Percentiles rank a stretch among this genome's conserved stretches.
Conservation (phyloP, 2,888 invertebrate genomes). For the Drosophila differens region DNA sequence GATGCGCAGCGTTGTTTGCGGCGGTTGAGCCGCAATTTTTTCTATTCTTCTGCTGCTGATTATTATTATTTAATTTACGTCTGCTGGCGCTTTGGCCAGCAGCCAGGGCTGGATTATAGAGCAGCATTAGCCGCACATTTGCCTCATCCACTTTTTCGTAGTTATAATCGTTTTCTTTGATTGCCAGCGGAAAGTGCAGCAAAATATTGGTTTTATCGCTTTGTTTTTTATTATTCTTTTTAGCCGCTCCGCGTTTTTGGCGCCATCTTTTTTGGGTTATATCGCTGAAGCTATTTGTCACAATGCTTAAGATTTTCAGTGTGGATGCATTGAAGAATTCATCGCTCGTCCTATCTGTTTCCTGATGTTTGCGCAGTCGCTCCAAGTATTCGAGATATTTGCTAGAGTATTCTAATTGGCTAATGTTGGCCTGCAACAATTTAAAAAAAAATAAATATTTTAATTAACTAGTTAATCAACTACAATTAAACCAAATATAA, state of each 20-base stretch:
- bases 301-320: constrained; percentile 74
- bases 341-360: not conserved
- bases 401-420: constrained; percentile 88
- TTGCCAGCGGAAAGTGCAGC: constrained; percentile 68
- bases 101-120: constrained; percentile 77
- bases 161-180: constrained; percentile 48
- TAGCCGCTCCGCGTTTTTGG: constrained; percentile 24
- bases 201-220: constrained; percentile 63
- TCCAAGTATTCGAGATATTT: constrained; percentile 88
- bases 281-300: constrained; percentile 61
- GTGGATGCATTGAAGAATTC: constrained; percentile 15
- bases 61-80: constrained; percentile 18
- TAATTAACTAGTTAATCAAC: not conserved
- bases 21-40: constrained; percentile 15
- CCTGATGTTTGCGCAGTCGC: constrained; percentile 73
- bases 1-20: not conserved
- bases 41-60: constrained; percentile 3
- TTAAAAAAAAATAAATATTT: not conserved
- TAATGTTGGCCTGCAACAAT: constrained; percentile 88
- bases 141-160: constrained; percentile 82
- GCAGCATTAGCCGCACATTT: constrained; percentile 81
- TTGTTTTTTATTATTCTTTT: not conserved
- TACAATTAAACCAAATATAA: not conserved
- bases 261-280: constrained; percentile 44
- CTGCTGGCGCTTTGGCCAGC: not conserved